A percentile compares a stretch with the other conserved stretches of the same genome.
Conservation (phyloP, 1,140 invertebrate species). For the Aricia agestis region DNA sequence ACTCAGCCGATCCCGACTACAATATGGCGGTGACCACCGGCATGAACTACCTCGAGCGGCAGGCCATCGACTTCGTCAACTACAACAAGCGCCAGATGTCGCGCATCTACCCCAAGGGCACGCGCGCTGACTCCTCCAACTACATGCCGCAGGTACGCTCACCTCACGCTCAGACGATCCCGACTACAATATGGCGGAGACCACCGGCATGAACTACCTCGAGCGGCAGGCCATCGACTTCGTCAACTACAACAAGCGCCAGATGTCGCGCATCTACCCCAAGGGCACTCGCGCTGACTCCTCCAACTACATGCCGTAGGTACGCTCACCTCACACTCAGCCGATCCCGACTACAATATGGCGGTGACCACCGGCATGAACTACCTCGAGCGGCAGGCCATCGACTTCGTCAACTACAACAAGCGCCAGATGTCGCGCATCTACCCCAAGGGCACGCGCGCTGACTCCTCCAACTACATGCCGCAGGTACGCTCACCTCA, state of each 20-base stretch:
- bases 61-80: constrained; percentile 99
- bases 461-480: too few relatives aligned
- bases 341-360: neutral
- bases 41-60: constrained; percentile 94
- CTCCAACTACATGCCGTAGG: constrained; percentile 99
- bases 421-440: too few relatives aligned
- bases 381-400: too few relatives aligned
- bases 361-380: too few relatives aligned
- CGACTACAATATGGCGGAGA: neutral
- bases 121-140: constrained; percentile 98
- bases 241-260: constrained; percentile 99
- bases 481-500: too few relatives aligned
- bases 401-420: too few relatives aligned
- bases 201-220: constrained; percentile 85
- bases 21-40: neutral
- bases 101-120: constrained; percentile 98
- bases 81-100: constrained; percentile 99
- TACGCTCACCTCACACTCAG: constrained; percentile 53
- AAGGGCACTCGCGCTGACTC: constrained; percentile 99
- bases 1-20: neutral
- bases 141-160: constrained; percentile 96
- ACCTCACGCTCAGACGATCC: neutral
- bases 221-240: constrained; percentile 98
- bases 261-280: constrained; percentile 99
- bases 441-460: too few relatives aligned